Evolutionary conservation across 2,888 invertebrate genomes (phyloP).

Genomic region (Melitaea athalia): DNA sequence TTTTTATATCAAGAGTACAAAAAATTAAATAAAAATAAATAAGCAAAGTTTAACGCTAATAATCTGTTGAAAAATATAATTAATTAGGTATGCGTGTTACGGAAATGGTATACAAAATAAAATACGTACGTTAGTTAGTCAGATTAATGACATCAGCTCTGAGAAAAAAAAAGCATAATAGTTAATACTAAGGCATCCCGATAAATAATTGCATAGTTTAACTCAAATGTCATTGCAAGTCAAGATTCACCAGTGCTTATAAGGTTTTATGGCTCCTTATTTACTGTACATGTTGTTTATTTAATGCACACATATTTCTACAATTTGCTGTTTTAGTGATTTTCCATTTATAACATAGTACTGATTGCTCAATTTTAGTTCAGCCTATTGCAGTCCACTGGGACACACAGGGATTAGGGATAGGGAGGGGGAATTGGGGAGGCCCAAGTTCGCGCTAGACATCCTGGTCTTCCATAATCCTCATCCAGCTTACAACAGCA

Average conservation of each 20-base stretch:
- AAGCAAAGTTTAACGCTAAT: constrained; percentile 13
- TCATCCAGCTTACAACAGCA: too few relatives aligned
- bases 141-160: constrained; percentile 19
- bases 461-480: too few relatives aligned
- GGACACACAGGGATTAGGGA: too few relatives aligned
- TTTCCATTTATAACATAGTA: too few relatives aligned
- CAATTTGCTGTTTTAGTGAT: too few relatives aligned
- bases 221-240: not conserved
- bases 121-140: constrained; percentile 23
- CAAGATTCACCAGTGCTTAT: not conserved
- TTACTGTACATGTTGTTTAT: too few relatives aligned
- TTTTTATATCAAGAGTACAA: not conserved
- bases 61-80: constrained; percentile 11
- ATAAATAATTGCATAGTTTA: not conserved
- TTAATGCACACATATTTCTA: too few relatives aligned
- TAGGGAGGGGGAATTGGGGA: too few relatives aligned
- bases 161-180: constrained; percentile 11
- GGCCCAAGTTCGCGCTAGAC: too few relatives aligned
- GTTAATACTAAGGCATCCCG: not conserved
- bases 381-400: too few relatives aligned
- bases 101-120: constrained; percentile 12
- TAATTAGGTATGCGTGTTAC: constrained; percentile 13
- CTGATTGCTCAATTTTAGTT: too few relatives aligned
- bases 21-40: constrained; percentile 3
- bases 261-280: too few relatives aligned